Conservation (phyloP, 2,797 vertebrate species). For the Enteromius anoplus region DNA sequence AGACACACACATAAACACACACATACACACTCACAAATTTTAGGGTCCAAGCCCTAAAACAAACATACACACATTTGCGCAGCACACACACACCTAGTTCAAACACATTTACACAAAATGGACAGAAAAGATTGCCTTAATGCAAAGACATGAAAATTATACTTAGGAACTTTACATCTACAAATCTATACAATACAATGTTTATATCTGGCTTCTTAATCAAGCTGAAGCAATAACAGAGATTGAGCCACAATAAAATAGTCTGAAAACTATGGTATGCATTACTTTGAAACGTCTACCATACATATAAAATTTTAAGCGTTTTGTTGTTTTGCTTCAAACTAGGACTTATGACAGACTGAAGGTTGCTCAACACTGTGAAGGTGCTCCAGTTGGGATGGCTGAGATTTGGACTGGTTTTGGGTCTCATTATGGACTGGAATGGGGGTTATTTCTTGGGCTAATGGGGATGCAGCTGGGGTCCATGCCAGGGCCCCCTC, state of each 20-base stretch:
- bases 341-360: neutral
- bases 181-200: neutral
- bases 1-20: neutral
- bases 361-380: neutral
- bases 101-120: neutral
- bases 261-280: neutral
- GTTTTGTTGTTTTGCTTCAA: neutral
- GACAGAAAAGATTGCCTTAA: neutral
- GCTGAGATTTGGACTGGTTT: slow-evolving; percentile 28
- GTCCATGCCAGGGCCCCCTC: slow-evolving; percentile 59
- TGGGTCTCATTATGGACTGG: slow-evolving; percentile 19
- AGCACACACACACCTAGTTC: slow-evolving; percentile 1
- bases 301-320: neutral
- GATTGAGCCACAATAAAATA: neutral
- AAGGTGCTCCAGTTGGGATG: neutral
- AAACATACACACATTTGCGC: neutral
- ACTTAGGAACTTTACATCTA: neutral
- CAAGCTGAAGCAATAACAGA: neutral
- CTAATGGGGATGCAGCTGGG: slow-evolving; percentile 39
- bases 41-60: neutral
- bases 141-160: neutral
- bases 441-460: slow-evolving; percentile 26
- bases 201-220: neutral
- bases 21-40: neutral
- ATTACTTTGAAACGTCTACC: neutral